Conservation (phyloP, 1,140 invertebrate genomes). For the Zaprionus camerounensis region DNA sequence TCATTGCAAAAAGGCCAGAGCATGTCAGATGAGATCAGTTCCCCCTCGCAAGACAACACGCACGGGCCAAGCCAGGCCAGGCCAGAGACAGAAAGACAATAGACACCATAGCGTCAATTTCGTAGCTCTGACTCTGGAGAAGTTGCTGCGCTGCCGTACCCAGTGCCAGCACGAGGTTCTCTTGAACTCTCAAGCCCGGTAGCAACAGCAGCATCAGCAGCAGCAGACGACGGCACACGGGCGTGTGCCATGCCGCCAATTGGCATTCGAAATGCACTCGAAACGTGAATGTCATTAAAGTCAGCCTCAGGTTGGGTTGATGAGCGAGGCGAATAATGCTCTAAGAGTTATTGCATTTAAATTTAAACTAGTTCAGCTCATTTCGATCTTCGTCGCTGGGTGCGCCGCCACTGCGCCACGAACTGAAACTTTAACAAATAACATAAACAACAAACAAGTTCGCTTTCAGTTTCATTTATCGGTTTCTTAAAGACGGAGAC, state of each 20-base stretch:
- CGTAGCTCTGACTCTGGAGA: not conserved
- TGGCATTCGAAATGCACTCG: constrained; percentile 52
- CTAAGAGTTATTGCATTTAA: constrained; percentile 8
- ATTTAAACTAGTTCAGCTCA: constrained; percentile 67
- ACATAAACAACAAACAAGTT: constrained; percentile 8
- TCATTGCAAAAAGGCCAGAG: constrained; percentile 49
- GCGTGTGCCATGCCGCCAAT: constrained; percentile 49
- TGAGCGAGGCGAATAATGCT: constrained; percentile 40
- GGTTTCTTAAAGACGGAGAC: not conserved
- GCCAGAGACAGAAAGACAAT: not conserved
- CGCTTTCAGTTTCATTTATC: constrained; percentile 23
- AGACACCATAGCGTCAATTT: not conserved
- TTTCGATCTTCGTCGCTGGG: constrained; percentile 38
- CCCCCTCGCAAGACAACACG: not conserved
- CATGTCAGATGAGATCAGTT: constrained; percentile 35
- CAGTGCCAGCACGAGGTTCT: not conserved
- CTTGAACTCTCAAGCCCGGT: not conserved
- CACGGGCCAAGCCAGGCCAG: not conserved
- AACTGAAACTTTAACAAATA: constrained; percentile 66
- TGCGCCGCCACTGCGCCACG: constrained; percentile 56
- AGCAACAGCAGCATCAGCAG: not conserved
- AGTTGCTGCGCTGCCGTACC: not conserved
- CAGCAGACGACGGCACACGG: not conserved
- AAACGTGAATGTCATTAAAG: constrained; percentile 70
- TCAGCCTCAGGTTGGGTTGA: constrained; percentile 65